A percentile compares a stretch with the other conserved stretches of the same genome.
Evolutionary conservation across 2,113 vertebrate genomes (phyloP).

Genomic region (Gracilinanus agilis): DNA sequence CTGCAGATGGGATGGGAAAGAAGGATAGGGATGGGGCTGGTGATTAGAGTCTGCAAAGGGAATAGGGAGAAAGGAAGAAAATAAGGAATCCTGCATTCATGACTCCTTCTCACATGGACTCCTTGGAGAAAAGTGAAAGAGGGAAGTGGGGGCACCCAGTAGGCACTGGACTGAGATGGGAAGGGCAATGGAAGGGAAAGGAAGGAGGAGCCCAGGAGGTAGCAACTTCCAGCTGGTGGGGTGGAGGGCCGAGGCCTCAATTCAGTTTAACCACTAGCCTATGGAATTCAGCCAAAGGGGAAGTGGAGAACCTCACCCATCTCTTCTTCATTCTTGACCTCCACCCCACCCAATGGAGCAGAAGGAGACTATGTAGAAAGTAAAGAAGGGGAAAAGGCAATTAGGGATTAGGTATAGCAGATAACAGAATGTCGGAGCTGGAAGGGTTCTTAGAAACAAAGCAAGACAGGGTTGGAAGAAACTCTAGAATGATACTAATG

Average conservation of each 20-base stretch:
- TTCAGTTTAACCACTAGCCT: constrained; percentile 4
- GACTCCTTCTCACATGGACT: background rate
- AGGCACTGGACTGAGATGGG: background rate
- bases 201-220: background rate
- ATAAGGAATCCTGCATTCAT: background rate
- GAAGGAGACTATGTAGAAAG: background rate
- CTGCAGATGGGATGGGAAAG: background rate
- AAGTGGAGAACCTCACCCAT: constrained; percentile 3
- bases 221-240: constrained; percentile 1
- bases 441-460: background rate
- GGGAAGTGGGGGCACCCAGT: background rate
- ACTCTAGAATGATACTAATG: background rate
- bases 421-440: background rate
- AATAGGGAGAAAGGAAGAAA: background rate
- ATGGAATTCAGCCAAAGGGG: constrained; percentile 1
- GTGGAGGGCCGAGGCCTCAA: background rate
- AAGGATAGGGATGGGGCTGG: background rate
- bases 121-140: background rate
- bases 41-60: background rate
- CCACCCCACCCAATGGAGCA: background rate
- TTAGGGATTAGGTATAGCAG: background rate
- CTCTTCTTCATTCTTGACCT: background rate
- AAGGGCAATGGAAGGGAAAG: constrained; percentile 2
- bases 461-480: background rate
- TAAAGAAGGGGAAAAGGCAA: background rate